Evolutionary conservation across 2,888 invertebrate genomes (phyloP), one percentile per base, ranked within the genome.

Genomic region (Perdita meconis): DNA sequence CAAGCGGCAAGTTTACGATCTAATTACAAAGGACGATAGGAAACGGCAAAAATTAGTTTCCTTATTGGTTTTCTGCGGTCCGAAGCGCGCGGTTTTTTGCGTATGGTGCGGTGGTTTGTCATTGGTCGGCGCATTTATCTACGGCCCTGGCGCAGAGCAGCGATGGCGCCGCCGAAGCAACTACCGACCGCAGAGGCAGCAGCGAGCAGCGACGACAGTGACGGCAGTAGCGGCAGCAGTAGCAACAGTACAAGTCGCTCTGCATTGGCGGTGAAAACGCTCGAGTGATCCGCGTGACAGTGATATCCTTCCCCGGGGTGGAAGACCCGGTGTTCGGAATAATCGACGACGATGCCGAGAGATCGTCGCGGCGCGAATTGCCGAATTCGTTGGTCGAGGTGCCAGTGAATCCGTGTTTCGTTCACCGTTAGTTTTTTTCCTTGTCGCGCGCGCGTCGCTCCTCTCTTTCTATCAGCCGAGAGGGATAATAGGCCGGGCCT

Each of bases 401-500:
- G 50, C 40, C 66, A 81, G 75, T 81, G 83, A 75, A 55, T 74
- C 61, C 22, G 47, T 12, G 71, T 59, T 50, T 10, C 42, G 38
- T 51, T 19, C 51, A 22, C 19, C 50, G 56, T 61, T 78, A 42
- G 22, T 40, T 78, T 51, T 63, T 60, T 67, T 26, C 59, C 65
- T 44, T 50, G 56, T 73, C 69, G 63, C 34, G 64, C 65, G 57
- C 61, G 61, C 61, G 36, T 36, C 47, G 40, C 42, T 47, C 36
- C 34, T 74, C 82, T 69, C 71, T 69, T 50, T 66, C 63, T 60
- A 81, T 65, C 65, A 50, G 71, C 71, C 60, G 24, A 70, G 57
- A 67, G 69, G 66, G 59, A 63, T 64, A 69, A 79, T 81, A 85
- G 79, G 78, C 83, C 84, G 83, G 85, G 85, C 74, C 81, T 81